Evolutionary conservation across 2,113 vertebrate genomes (phyloP), one percentile per base, ranked within the genome.

Genomic region (Salvator merianae): DNA sequence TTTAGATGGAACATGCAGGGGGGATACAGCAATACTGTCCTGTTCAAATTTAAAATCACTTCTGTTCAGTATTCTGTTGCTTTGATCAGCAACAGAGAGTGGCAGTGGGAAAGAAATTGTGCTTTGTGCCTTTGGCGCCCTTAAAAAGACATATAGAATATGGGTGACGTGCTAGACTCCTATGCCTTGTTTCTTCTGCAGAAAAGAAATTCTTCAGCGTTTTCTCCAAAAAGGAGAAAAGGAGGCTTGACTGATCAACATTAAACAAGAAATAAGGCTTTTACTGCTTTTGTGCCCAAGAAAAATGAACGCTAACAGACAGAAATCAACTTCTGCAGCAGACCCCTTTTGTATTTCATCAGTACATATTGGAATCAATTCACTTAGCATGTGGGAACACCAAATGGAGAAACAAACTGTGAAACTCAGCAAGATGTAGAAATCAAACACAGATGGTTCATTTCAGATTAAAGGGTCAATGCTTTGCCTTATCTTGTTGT

Each of bases 371-470:
- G 90, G 89, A 93, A 92, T 75, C 81, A 86, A 79, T 91, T 93
- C 88, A 87, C 88, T 94, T 83, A 92, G 90, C 94, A 93, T 88
- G 92, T 93, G 93, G 94, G 89, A 92, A 88, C 53, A 88, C 85
- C 88, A 94, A 95, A 94, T 76, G 84, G 84, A 85, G 87, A 94
- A 65, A 90, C 90, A 91, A 93, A 93, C 68, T 92, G 94, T 92
- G 91, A 94, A 94, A 93, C 90, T 92, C 91, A 93, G 92, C 86
- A 93, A 90, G 91, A 93, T 87, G 93, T 84, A 90, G 88, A 93
- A 94, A 92, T 88, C 89, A 92, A 91, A 91, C 89, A 90, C 91
- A 93, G 86, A 91, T 79, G 90, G 92, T 91, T 88, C 86, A 77
- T 89, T 93, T 94, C 88, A 88, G 83, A 90, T 85, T 32, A 93